phyloP scores from a whole-genome alignment of 2,888 invertebrate genomes.

The Gymnoscelis rufifasciata region DNA sequence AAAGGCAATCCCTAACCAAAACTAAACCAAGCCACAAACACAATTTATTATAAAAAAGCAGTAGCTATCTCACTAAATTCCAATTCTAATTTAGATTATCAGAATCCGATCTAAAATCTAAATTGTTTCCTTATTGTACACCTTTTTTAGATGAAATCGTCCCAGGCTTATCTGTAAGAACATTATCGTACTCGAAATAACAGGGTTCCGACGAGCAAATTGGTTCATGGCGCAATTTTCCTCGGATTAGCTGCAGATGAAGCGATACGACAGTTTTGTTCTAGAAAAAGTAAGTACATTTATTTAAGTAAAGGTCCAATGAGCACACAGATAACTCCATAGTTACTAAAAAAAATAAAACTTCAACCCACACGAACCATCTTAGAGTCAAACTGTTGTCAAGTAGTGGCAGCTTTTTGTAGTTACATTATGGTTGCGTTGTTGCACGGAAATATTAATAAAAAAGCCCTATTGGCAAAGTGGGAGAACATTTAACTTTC shows the following conservation, averaged over 20 bases:
- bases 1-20: too few species aligned
- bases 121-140: constrained; percentile 20
- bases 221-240: constrained; percentile 13
- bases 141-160: constrained; percentile 24
- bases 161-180: constrained; percentile 17
- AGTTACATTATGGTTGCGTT: too few species aligned
- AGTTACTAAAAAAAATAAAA: too few species aligned
- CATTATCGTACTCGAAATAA: constrained; percentile 16
- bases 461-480: too few species aligned
- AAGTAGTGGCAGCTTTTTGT: too few species aligned
- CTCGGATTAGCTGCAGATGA: background rate
- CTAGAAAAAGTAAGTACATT: background rate
- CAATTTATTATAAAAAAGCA: too few species aligned
- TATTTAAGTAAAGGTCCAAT: background rate
- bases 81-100: constrained; percentile 8
- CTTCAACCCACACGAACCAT: too few species aligned
- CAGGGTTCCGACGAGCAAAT: constrained; percentile 16
- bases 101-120: constrained; percentile 16
- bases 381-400: too few species aligned
- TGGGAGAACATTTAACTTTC: too few species aligned
- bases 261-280: constrained; percentile 1
- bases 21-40: too few species aligned
- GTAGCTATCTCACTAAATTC: background rate
- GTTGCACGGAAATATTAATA: too few species aligned
- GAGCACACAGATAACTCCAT: too few species aligned